Conservation (phyloP, 1,140 invertebrate species). For the Euwallacea fornicatus region DNA sequence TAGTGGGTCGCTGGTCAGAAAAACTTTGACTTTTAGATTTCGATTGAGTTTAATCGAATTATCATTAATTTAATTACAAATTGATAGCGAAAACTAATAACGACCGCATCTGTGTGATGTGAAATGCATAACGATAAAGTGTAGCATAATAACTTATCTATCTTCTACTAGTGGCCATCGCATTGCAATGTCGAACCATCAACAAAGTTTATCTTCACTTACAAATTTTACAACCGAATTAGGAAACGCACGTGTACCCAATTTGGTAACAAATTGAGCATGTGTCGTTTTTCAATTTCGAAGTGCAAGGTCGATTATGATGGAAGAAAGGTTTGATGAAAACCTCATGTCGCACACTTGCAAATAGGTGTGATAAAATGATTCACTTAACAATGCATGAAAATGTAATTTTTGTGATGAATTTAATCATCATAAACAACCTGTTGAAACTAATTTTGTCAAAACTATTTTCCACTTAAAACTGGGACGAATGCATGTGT, state of each 20-base stretch:
- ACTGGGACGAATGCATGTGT: background rate
- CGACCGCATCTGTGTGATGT: no score
- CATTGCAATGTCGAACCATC: no score
- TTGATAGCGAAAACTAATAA: no score
- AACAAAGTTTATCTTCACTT: no score
- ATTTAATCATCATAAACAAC: background rate
- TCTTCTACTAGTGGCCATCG: no score
- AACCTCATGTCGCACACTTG: background rate
- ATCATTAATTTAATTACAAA: no score
- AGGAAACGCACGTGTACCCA: background rate
- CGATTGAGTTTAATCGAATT: no score
- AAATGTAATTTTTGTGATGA: background rate
- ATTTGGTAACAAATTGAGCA: slow-evolving; percentile 1
- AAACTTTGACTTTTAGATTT: no score
- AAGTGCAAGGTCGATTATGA: background rate
- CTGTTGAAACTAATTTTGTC: background rate
- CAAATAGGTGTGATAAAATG: background rate
- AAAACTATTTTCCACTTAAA: background rate
- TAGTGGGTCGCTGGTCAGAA: no score
- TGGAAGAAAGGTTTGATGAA: background rate
- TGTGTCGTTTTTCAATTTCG: background rate
- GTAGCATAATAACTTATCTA: no score
- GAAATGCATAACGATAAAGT: no score
- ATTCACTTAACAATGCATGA: background rate
- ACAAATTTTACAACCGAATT: background rate